Evolutionary conservation across 2,888 invertebrate genomes (phyloP).

Genomic region (Phragmatobia fuliginosa): DNA sequence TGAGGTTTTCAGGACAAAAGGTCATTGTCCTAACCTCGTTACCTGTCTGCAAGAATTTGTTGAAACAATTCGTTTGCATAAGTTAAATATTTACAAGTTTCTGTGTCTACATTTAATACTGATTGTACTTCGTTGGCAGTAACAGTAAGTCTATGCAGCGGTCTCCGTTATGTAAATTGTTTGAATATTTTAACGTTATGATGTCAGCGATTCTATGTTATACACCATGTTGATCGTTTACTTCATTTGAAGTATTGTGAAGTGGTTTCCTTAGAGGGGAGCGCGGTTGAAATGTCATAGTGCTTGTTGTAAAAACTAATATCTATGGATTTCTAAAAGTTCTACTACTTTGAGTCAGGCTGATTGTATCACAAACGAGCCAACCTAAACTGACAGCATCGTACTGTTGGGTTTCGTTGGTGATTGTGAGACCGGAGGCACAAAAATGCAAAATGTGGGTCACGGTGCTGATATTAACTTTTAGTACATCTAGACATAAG

Average conservation of each 20-base stretch:
- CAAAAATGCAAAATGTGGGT: too few species aligned
- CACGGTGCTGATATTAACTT: too few species aligned
- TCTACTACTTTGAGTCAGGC: too few species aligned
- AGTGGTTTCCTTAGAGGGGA: constrained; percentile 27
- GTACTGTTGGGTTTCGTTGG: too few species aligned
- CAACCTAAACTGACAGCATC: too few species aligned
- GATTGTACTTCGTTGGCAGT: constrained; percentile 53
- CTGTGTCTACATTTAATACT: constrained; percentile 52
- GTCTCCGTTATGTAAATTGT: constrained; percentile 48
- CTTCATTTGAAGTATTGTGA: constrained; percentile 37
- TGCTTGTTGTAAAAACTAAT: background rate
- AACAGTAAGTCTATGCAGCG: constrained; percentile 45
- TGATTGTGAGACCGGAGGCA: too few species aligned
- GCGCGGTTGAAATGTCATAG: constrained; percentile 25
- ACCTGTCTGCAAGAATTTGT: constrained; percentile 34
- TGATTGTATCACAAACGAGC: too few species aligned
- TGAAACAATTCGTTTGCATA: constrained; percentile 43
- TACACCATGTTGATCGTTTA: constrained; percentile 41
- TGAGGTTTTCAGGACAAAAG: constrained; percentile 13
- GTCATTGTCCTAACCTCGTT: constrained; percentile 22
- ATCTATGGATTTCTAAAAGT: too few species aligned
- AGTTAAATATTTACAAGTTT: constrained; percentile 56
- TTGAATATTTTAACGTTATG: constrained; percentile 44
- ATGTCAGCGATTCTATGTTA: constrained; percentile 32
- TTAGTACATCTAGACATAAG: too few species aligned